These are phyloP conservation scores for Turritopsis rubra DNA, from an alignment of 30 jellyfish, hydroid and myxozoan species.

Conservation along the genomic window DNA sequence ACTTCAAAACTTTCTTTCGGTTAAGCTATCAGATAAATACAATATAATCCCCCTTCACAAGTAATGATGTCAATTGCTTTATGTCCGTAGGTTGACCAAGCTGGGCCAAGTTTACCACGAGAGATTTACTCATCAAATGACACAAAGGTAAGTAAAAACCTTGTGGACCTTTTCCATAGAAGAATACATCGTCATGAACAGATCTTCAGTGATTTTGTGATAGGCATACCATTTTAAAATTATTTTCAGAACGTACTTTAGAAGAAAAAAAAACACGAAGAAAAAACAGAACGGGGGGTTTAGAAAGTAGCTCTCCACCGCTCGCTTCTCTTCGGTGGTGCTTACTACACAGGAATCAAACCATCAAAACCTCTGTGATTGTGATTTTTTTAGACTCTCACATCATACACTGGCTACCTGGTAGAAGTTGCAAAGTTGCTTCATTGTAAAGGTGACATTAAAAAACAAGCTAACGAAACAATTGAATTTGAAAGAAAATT, in stretches of 20 bases:
- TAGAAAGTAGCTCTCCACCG: no score
- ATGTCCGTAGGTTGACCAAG: constrained; percentile 80
- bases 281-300: no score
- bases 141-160: constrained; percentile 50
- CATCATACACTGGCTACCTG: constrained; percentile 78
- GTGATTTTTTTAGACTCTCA: constrained; percentile 47
- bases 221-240: not conserved
- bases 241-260: no score
- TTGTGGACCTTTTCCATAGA: no score
- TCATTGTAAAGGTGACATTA: constrained; percentile 67
- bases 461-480: constrained; percentile 75
- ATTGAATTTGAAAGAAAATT: constrained; percentile 81
- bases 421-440: constrained; percentile 89
- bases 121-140: constrained; percentile 50
- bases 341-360: no score
- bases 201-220: not conserved
- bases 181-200: no score
- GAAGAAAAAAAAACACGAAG: no score
- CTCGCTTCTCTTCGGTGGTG: no score
- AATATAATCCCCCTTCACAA: no score
- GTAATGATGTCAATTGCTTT: not conserved
- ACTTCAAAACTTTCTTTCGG: no score
- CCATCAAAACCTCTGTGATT: no score
- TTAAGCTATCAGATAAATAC: no score
- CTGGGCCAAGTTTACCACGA: constrained; percentile 97